Base-by-base conservation (phyloP, 2,113 vertebrate species). In the Motacilla tschutschensis region DNA sequence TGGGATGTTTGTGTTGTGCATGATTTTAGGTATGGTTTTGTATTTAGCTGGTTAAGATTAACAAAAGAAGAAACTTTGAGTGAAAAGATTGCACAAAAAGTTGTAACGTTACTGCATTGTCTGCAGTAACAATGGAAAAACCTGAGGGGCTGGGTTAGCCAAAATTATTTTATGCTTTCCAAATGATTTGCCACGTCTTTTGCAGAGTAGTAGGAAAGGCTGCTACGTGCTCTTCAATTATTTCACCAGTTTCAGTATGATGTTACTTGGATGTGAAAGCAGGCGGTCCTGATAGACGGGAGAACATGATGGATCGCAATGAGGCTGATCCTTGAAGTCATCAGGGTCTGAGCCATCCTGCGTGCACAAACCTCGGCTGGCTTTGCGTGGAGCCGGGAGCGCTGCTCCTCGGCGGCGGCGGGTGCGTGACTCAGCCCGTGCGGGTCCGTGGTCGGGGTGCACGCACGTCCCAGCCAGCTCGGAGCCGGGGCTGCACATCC, bases 391-490 rank as follows among this genome's bases (percentile, higher is more conserved):
- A 13, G 31, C 10, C 55, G 3, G 43, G 24, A 46, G 43, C n/a
- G 43, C 35, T 35, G 2, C 12, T 54, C 10, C 33, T 29, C 33
- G 9, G 24, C 13, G 31, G 26, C 16, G 17, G 10, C 28, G 4
- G 1, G 1, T 8, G 46, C 14, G 3, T 43, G 72, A 66, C 28
- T 79, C 35, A 18, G 35, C 21, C 19, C 33, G 2, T 8, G 47
- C 1, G 4, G 24, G 72, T 84, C 40, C 2, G 0, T 3, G 2
- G 4, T 50, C 8, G 0, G 1, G 38, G 12, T 4, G 17, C 87
- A 9, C 2, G 5, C 60, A 12, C 5, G 1, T 44, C 47, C 72
- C 62, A 47, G 73, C 59, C 76, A 3, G 41, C 28, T 41, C 0
- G 10, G 72, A 87, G 64, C 75, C 17, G 0, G 46, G 78, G 46